These are phyloP conservation scores for Leptopilina clavipes DNA, from an alignment of 1,140 invertebrate genomes.

Conservation along the genomic window DNA sequence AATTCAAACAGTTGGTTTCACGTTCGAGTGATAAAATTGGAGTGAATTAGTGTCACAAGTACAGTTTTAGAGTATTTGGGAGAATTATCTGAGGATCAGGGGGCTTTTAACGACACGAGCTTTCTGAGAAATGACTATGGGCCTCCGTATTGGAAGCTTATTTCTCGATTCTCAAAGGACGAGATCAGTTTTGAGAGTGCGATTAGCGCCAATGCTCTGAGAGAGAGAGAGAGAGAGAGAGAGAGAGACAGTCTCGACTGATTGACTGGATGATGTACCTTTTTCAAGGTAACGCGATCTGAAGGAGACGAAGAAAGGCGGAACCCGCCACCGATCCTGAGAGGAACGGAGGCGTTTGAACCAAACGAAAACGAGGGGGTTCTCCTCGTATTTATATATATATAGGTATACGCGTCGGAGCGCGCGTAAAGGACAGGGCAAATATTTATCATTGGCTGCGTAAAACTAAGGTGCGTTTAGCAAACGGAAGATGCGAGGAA, in stretches of 20 bases:
- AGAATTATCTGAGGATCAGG: too few relatives aligned
- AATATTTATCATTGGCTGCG: slow-evolving; percentile 74
- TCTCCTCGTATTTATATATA: slow-evolving; percentile 39
- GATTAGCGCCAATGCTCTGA: slow-evolving; percentile 36
- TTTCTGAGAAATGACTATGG: too few relatives aligned
- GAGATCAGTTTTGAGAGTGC: slow-evolving; percentile 21
- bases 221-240: too few relatives aligned
- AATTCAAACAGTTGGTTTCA: too few relatives aligned
- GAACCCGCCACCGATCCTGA: slow-evolving; percentile 37
- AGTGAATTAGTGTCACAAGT: too few relatives aligned
- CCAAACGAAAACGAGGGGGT: slow-evolving; percentile 48
- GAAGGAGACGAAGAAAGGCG: slow-evolving; percentile 51
- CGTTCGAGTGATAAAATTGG: too few relatives aligned
- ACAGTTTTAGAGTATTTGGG: too few relatives aligned
- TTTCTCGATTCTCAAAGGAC: too few relatives aligned
- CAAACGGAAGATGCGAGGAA: slow-evolving; percentile 71
- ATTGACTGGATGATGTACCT: slow-evolving; percentile 28
- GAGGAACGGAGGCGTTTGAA: slow-evolving; percentile 46
- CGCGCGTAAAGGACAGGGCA: slow-evolving; percentile 69
- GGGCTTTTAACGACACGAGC: too few relatives aligned
- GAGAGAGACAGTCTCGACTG: slow-evolving; percentile 1
- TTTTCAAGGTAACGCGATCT: slow-evolving; percentile 45
- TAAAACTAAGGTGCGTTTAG: slow-evolving; percentile 73
- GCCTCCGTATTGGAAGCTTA: too few relatives aligned
- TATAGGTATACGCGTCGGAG: slow-evolving; percentile 25